These are phyloP conservation scores for Elegia similella DNA, from an alignment of 2,888 invertebrate species.

Conservation along the genomic window DNA sequence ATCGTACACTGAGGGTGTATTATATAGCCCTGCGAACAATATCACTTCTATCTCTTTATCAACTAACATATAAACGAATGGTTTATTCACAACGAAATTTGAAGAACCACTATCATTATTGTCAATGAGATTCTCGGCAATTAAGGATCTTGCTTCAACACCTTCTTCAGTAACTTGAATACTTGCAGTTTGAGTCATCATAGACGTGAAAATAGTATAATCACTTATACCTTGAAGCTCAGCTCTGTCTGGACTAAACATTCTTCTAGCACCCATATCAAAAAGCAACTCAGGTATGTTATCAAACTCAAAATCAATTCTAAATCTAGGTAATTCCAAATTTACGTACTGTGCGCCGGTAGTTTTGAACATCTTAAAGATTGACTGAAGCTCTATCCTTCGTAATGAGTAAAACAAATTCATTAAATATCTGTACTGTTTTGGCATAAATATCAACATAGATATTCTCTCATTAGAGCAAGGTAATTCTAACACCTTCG, in stretches of 20 bases:
- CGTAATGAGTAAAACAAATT: conserved; percentile 47
- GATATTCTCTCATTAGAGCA: conserved; percentile 38
- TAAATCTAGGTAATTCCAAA: conserved; percentile 56
- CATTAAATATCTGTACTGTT: conserved; percentile 5
- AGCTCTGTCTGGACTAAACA: conserved; percentile 52
- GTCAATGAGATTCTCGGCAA: conserved; percentile 34
- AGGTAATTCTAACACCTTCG: conserved; percentile 53
- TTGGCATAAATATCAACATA: conserved; percentile 55
- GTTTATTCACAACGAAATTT: conserved; percentile 48
- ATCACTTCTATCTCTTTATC: conserved; percentile 56
- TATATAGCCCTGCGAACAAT: conserved; percentile 58
- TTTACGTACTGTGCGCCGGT: conserved; percentile 38
- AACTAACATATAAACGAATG: conserved; percentile 56
- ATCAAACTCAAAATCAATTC: conserved; percentile 43
- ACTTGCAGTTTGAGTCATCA: conserved; percentile 51
- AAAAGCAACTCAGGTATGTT: conserved; percentile 53
- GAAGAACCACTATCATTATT: conserved; percentile 24
- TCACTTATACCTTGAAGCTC: conserved; percentile 52
- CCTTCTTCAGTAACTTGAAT: conserved; percentile 56
- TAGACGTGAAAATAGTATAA: conserved; percentile 46
- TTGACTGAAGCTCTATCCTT: conserved; percentile 41
- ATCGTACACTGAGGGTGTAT: conserved; percentile 42
- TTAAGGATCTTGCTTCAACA: conserved; percentile 31
- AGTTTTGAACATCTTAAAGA: conserved; percentile 45
- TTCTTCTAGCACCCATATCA: conserved; percentile 60